A percentile compares a stretch with the other conserved stretches of the same genome.
phyloP scores from a whole-genome alignment of 2,113 vertebrate genomes.

The Clarias macrocephalus region DNA sequence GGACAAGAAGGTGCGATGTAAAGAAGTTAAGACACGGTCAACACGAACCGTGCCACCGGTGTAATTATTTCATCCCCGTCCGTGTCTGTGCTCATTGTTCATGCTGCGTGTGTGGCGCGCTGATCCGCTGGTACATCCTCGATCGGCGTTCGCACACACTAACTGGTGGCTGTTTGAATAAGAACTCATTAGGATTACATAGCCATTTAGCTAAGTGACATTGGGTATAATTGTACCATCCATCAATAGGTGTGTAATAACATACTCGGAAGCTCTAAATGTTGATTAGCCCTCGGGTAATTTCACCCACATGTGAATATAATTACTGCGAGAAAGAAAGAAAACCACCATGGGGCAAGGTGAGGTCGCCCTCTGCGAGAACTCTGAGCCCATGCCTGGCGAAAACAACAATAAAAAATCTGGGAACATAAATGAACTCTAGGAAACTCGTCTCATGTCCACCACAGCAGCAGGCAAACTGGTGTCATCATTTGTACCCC shows the following conservation, averaged over 20 bases:
- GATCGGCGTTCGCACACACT: conserved; percentile 51
- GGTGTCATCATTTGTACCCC: neutral
- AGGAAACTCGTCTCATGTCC: neutral
- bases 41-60: neutral
- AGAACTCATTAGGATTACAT: conserved; percentile 77
- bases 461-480: neutral
- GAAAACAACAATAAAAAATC: conserved; percentile 52
- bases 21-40: conserved; percentile 28
- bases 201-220: conserved; percentile 80
- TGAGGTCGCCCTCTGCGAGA: conserved; percentile 44
- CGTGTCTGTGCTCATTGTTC: neutral
- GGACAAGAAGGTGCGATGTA: neutral
- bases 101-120: neutral
- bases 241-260: conserved; percentile 76
- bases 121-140: conserved; percentile 4
- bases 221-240: conserved; percentile 79
- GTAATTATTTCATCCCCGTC: conserved; percentile 27
- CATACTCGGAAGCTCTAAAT: conserved; percentile 74
- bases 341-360: conserved; percentile 37
- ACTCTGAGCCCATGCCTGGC: conserved; percentile 55
- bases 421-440: conserved; percentile 53
- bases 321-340: conserved; percentile 61
- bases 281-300: conserved; percentile 74
- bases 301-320: conserved; percentile 66
- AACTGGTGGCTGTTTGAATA: conserved; percentile 76